Percentiles rank a stretch among this genome's conserved stretches.
Conservation (phyloP, 2,888 invertebrate genomes). For the Empis stercorea region DNA sequence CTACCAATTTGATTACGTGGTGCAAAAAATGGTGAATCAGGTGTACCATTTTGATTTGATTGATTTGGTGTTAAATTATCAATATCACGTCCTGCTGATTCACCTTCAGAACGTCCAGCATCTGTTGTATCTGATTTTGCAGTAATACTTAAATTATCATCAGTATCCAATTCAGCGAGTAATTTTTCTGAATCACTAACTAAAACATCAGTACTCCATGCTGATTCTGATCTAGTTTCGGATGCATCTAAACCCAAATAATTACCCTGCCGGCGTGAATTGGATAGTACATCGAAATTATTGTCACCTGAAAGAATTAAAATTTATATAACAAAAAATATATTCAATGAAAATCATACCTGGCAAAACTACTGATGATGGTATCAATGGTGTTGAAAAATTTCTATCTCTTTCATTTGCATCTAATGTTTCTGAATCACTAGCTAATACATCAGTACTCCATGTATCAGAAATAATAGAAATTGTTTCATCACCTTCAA, state of each 20-base stretch:
- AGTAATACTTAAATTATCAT: conserved; percentile 52
- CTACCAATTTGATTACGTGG: conserved; percentile 14
- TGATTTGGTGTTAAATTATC: conserved; percentile 10
- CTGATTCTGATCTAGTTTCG: conserved; percentile 88
- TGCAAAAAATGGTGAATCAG: conserved; percentile 21
- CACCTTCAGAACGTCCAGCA: conserved; percentile 39
- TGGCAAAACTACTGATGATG: conserved; percentile 35
- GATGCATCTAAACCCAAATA: conserved; percentile 54
- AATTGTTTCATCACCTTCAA: conserved; percentile 84
- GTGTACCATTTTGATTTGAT: conserved; percentile 14
- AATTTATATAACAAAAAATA: neutral
- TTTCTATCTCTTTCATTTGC: conserved; percentile 49
- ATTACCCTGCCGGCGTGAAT: conserved; percentile 23
- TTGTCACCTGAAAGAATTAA: conserved; percentile 36
- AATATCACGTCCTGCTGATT: conserved; percentile 15
- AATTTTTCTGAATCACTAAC: conserved; percentile 85
- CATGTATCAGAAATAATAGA: conserved; percentile 97
- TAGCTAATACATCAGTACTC: conserved; percentile 96
- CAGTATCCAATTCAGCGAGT: conserved; percentile 59
- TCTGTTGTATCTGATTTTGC: conserved; percentile 61
- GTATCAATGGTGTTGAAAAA: conserved; percentile 37
- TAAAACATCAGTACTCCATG: conserved; percentile 95
- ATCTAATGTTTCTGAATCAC: conserved; percentile 89
- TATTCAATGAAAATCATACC: conserved; percentile 11
- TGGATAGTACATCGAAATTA: conserved; percentile 30